Base-by-base conservation (phyloP, 2,113 vertebrate genomes). In the Opisthocomus hoazin region DNA sequence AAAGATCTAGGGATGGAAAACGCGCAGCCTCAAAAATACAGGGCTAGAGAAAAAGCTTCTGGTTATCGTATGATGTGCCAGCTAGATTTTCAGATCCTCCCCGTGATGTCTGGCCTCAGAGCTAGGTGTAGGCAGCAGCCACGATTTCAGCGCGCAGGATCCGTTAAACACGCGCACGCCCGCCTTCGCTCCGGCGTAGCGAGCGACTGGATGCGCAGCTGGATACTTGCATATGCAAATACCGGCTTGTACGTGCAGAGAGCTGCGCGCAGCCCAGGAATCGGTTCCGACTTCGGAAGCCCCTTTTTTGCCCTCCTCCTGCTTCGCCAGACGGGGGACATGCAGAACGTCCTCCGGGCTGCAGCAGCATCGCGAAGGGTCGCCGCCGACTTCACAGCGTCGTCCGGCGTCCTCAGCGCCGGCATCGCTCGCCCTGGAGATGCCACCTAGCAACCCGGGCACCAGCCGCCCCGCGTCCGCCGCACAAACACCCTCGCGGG, bases 191-290 rank as follows among this genome's bases (percentile, higher is more conserved):
- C 5, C 0, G 0, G 89, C 61, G 27, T 6, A 39, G 78, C 65
- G 6, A 95, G 73, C 8, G 58, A 14, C 22, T 34, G 88, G 84
- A 88, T 9, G 48, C 94, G 94, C 96, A 96, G 96, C 95, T 94
- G 94, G 95, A 76, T 37, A 32, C 94, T 91, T 43, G 54, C 87
- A 32, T 80, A 77, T 91, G 92, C 87, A 96, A 93, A 95, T 63
- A 57, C 73, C 2, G 0, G 36, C 57, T 68, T 43, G 84, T 45
- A 61, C 5, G 3, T 37, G 70, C 90, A 75, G 90, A 90, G 66
- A 82, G 84, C 83, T 66, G 50, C 86, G 45, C 1, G 9, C 68
- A 91, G 57, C 30, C 84, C 80, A 92, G 70, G 65, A 94, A 82
- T 27, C 76, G 37, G 19, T 60, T 45, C 78, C 46, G 77, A 22